Evolutionary conservation across 2,113 vertebrate species (phyloP), one percentile per base, ranked within the genome.

Genomic region (Rhegmatorhina hoffmannsi): DNA sequence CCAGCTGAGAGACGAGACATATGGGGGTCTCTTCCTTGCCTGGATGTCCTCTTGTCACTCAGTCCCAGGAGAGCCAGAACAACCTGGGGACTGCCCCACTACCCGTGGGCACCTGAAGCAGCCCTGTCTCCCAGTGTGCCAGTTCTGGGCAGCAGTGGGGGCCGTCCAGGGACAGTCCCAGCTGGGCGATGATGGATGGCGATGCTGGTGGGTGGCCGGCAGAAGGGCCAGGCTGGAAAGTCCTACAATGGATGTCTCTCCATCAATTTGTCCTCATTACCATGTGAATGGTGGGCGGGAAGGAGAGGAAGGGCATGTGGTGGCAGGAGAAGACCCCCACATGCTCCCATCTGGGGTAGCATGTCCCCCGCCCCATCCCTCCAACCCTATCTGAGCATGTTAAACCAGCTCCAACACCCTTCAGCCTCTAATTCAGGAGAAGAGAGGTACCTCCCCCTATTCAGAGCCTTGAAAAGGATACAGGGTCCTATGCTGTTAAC

Each of bases 391-490:
- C 90, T 74, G 70, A 85, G 47, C 20, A 1, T 73, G 63, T 83
- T 88, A 73, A 88, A 79, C 36, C 63, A 74, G 23, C 34, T 3
- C 38, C 17, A 56, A 60, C 76, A 62, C 19, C 24, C 52, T 29
- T 31, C 2, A 31, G 47, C 80, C 90, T 21, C 82, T 63, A 93
- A 92, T 94, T 90, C 80, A 76, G 84, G 79, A 93, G 78, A 91
- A 92, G 81, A 93, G 83, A 82, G 44, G 92, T 74, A 55, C 95
- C 95, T 62, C 92, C 94, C 70, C 72, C 90, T 73, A 96, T 97
- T 97, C 91, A 97, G 60, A 82, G 70, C 64, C 94, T 78, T 96
- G 97, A 97, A 97, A 97, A 95, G 97, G 88, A 70, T 92, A 96
- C 93, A 96, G 78, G 73, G 23, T 78, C 78, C 25, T 3, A 47